Percentiles rank a stretch among this genome's conserved stretches.
Evolutionary conservation across 2,113 vertebrate species (phyloP).

Genomic region (Colius striatus): DNA sequence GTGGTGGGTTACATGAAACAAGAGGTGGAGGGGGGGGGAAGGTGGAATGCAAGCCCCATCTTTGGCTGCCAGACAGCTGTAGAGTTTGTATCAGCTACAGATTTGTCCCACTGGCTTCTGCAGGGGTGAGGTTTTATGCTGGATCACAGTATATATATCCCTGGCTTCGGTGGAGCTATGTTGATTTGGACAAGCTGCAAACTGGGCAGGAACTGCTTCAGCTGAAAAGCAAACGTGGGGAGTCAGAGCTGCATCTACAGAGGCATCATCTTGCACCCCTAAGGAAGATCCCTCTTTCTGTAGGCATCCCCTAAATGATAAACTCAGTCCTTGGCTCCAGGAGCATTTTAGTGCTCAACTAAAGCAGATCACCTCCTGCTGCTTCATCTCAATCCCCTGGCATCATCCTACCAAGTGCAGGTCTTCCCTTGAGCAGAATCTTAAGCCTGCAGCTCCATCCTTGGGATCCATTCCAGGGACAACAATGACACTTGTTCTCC

Average conservation of each 20-base stretch:
- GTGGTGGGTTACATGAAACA: background rate
- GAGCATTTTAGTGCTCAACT: background rate
- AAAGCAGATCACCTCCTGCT: background rate
- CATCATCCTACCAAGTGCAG: background rate
- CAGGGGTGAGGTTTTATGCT: background rate
- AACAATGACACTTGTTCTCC: background rate
- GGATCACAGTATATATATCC: background rate
- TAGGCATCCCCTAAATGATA: background rate
- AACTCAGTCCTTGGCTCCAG: background rate
- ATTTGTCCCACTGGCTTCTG: conserved; percentile 10
- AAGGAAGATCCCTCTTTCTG: background rate
- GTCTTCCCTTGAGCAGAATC: background rate
- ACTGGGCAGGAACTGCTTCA: background rate
- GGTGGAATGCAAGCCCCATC: background rate
- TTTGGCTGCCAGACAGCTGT: conserved; percentile 4
- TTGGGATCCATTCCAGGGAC: background rate
- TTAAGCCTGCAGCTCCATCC: background rate
- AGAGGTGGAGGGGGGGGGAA: too few species aligned
- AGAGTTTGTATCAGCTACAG: background rate
- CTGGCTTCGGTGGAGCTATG: background rate
- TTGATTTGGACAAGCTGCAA: background rate
- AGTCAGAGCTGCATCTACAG: accelerated
- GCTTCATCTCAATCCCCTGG: background rate
- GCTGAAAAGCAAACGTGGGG: background rate
- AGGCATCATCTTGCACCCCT: background rate